phyloP scores from a whole-genome alignment of 2,113 vertebrate species.

The Pterophyllum scalare region DNA sequence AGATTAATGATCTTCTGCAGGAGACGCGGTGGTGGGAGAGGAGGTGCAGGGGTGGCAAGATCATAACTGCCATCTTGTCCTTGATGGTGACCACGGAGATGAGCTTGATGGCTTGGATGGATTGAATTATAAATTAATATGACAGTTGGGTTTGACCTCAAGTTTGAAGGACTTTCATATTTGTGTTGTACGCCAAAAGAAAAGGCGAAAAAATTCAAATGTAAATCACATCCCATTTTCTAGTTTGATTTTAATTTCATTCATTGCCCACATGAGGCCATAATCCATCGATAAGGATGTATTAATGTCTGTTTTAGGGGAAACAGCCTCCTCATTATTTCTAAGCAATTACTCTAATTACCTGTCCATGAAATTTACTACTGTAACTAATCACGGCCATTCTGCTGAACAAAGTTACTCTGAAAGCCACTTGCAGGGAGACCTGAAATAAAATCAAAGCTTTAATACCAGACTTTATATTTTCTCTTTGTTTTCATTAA shows the following conservation, averaged over 20 bases:
- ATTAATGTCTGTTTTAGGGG: background rate
- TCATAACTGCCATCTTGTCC: slow-evolving; percentile 28
- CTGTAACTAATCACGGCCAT: background rate
- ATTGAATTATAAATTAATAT: slow-evolving; percentile 27
- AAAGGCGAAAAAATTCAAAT: background rate
- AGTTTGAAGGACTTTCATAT: background rate
- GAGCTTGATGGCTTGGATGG: slow-evolving; percentile 6
- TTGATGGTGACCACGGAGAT: slow-evolving; percentile 16
- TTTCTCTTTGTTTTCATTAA: background rate
- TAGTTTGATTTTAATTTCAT: background rate
- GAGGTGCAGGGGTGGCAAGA: slow-evolving; percentile 2
- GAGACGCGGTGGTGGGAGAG: background rate
- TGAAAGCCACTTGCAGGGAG: background rate
- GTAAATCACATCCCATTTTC: background rate
- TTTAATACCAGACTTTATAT: background rate
- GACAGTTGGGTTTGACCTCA: slow-evolving; percentile 1
- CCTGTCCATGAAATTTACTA: slow-evolving; percentile 1
- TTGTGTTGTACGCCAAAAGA: background rate
- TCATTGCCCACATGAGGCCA: background rate
- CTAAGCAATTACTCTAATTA: slow-evolving; percentile 13
- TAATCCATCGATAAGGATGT: background rate
- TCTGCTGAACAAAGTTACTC: background rate
- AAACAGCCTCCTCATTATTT: background rate
- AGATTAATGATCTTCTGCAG: slow-evolving; percentile 50
- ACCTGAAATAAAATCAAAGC: background rate